These are phyloP conservation scores for Trichoplusia ni DNA, from an alignment of 1,140 invertebrate genomes.

Conservation along the genomic window DNA sequence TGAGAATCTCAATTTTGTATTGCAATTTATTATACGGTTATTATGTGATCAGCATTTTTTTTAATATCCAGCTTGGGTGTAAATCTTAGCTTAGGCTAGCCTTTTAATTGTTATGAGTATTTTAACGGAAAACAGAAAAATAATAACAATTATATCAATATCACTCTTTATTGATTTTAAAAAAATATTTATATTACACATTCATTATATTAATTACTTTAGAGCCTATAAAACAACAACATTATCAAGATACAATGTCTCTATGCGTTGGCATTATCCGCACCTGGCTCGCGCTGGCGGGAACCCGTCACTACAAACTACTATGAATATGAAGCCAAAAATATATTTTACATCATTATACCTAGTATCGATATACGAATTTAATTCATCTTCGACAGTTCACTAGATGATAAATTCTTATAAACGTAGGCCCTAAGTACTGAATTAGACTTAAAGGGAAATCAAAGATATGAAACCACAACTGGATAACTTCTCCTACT, in stretches of 20 bases:
- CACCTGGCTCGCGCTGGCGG: constrained; percentile 16
- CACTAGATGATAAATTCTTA: constrained; percentile 49
- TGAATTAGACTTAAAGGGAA: constrained; percentile 55
- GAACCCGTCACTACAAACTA: constrained; percentile 37
- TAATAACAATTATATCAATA: constrained; percentile 60
- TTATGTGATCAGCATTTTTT: constrained; percentile 22
- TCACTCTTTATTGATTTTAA: constrained; percentile 80
- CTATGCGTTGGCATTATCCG: constrained; percentile 39
- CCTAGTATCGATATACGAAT: constrained; percentile 49
- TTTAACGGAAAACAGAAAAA: constrained; percentile 11
- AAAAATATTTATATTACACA: constrained; percentile 80
- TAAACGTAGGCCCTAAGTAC: constrained; percentile 71
- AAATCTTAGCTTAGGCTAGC: too few species aligned
- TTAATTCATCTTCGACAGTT: constrained; percentile 51
- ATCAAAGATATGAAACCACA: constrained; percentile 49
- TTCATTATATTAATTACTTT: constrained; percentile 62
- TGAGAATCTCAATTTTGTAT: constrained; percentile 54
- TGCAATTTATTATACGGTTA: constrained; percentile 45
- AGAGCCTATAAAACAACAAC: constrained; percentile 72
- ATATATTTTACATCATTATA: constrained; percentile 63
- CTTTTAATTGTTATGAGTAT: background rate
- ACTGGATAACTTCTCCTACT: constrained; percentile 47
- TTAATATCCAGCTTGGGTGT: too few species aligned
- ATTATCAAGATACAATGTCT: constrained; percentile 57
- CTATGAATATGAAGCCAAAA: constrained; percentile 68